phyloP scores from a whole-genome alignment of 1,140 invertebrate species.

The Hesperophylax magnus region DNA sequence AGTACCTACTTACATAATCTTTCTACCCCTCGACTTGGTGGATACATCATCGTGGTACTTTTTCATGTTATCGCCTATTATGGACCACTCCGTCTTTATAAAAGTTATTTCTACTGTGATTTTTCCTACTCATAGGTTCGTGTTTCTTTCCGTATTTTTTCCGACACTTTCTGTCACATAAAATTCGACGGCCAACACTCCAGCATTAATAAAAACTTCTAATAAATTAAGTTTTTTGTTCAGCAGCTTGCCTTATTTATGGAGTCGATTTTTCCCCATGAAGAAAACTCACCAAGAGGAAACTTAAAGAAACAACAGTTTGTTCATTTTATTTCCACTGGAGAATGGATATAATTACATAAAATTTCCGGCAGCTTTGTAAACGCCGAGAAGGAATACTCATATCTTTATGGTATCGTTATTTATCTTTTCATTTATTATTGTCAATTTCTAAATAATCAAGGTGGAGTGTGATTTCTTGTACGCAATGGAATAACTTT shows the following conservation, averaged over 20 bases:
- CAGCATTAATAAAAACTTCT: slow-evolving; percentile 45
- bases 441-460: no score
- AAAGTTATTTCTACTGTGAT: slow-evolving; percentile 48
- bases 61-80: slow-evolving; percentile 38
- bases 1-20: not conserved
- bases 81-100: slow-evolving; percentile 47
- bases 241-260: slow-evolving; percentile 31
- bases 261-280: slow-evolving; percentile 7
- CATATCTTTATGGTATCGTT: no score
- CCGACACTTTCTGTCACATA: slow-evolving; percentile 33
- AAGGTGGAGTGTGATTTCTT: no score
- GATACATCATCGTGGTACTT: not conserved
- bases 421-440: no score
- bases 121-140: slow-evolving; percentile 27
- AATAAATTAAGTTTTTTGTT: slow-evolving; percentile 50
- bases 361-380: not conserved
- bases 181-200: slow-evolving; percentile 29
- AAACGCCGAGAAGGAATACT: not conserved
- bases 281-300: slow-evolving; percentile 6
- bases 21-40: not conserved
- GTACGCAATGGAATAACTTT: no score
- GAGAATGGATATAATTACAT: not conserved
- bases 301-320: slow-evolving; percentile 13
- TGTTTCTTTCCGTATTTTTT: slow-evolving; percentile 39
- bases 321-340: not conserved